A percentile compares a stretch with the other conserved stretches of the same genome.
These are phyloP conservation scores for Arizona elegans DNA, from an alignment of 2,113 vertebrate genomes.

Conservation along the genomic window DNA sequence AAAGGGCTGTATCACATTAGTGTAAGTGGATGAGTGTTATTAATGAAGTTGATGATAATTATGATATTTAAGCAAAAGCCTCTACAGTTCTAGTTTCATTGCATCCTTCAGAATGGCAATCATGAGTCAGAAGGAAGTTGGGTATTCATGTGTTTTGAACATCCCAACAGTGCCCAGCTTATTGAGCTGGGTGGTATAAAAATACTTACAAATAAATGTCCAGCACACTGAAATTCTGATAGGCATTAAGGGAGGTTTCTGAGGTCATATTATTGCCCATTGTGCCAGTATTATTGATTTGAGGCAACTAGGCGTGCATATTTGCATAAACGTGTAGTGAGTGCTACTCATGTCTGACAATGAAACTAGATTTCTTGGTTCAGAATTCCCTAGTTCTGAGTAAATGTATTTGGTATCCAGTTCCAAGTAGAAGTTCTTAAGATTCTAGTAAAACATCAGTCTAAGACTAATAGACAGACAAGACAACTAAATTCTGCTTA, in stretches of 20 bases:
- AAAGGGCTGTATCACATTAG: not conserved
- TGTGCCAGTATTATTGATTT: not conserved
- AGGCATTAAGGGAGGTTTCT: not conserved
- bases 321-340: not conserved
- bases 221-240: not conserved
- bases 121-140: not conserved
- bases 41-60: constrained; percentile 8
- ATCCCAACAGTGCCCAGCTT: not conserved
- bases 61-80: not conserved
- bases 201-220: not conserved
- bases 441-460: not conserved
- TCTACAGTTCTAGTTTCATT: not conserved
- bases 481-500: not conserved
- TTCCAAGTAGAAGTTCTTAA: not conserved
- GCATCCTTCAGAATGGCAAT: not conserved
- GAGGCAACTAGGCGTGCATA: not conserved
- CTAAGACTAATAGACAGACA: not conserved
- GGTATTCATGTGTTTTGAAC: not conserved
- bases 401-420: not conserved
- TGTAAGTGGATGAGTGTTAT: constrained; percentile 6
- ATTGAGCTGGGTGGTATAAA: not conserved
- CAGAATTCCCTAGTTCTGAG: not conserved
- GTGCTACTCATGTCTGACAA: not conserved
- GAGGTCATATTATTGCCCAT: not conserved
- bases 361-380: not conserved